A percentile compares a stretch with the other conserved stretches of the same genome.
Conservation (phyloP, 2,888 invertebrate genomes). For the Pollenia amentaria region DNA sequence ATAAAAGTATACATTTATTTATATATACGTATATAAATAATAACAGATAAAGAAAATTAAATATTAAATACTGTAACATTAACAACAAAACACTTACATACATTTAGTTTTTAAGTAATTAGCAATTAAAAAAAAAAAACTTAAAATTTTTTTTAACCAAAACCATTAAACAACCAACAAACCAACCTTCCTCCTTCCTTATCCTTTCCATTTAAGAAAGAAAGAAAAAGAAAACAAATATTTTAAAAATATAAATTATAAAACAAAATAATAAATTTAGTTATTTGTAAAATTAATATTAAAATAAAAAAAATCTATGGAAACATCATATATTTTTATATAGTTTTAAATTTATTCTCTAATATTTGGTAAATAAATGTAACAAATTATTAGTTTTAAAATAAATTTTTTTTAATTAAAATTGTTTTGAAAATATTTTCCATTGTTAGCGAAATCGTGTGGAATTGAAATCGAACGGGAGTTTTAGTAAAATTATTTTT, state of each 20-base stretch:
- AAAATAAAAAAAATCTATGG: slow-evolving; percentile 35
- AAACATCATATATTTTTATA: slow-evolving; percentile 44
- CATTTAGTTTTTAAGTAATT: slow-evolving; percentile 49
- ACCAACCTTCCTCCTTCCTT: slow-evolving; percentile 17
- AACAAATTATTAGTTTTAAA: no score
- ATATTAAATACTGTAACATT: slow-evolving; percentile 14
- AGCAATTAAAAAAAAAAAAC: slow-evolving; percentile 29
- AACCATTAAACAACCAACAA: slow-evolving; percentile 38
- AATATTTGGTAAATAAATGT: no score
- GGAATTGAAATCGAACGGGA: no score
- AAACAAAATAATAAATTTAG: slow-evolving; percentile 13
- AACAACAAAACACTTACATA: slow-evolving; percentile 40
- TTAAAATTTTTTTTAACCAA: slow-evolving; percentile 32
- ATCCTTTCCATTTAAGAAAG: slow-evolving; percentile 15
- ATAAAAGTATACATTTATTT: slow-evolving; percentile 58
- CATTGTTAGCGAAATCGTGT: no score
- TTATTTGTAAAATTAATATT: slow-evolving; percentile 36
- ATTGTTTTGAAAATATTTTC: no score
- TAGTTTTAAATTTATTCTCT: slow-evolving; percentile 35
- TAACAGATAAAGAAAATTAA: slow-evolving; percentile 5
- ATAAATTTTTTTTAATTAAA: no score
- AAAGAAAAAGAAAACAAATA: not conserved
- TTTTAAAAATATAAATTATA: slow-evolving; percentile 28
- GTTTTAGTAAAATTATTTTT: no score
- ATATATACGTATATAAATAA: slow-evolving; percentile 13